phyloP scores from a whole-genome alignment of 2,797 vertebrate genomes.

The Brotula barbata region DNA sequence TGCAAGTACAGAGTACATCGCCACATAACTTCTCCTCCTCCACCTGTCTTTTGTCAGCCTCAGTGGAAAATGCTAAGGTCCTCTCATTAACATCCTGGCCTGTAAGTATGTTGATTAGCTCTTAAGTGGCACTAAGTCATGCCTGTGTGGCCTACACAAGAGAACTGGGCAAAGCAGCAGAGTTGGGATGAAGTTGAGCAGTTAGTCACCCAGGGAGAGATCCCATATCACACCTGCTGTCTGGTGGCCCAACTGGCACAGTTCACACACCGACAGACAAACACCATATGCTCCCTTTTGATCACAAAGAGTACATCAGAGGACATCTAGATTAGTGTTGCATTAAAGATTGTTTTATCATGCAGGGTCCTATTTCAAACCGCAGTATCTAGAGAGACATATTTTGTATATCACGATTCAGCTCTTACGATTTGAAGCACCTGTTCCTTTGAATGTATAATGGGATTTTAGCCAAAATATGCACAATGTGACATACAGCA shows the following conservation, averaged over 20 bases:
- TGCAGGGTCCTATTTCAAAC: no score
- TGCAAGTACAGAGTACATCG: conserved; percentile 64
- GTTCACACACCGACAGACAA: conserved; percentile 45
- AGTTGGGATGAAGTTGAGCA: conserved; percentile 45
- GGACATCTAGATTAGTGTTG: conserved; percentile 39
- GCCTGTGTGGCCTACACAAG: conserved; percentile 33
- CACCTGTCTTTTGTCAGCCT: conserved; percentile 62
- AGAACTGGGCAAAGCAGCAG: conserved; percentile 6
- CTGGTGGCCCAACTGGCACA: conserved; percentile 47
- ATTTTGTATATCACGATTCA: no score
- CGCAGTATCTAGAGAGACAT: no score
- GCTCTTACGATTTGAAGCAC: conserved; percentile 28
- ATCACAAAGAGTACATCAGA: conserved; percentile 49
- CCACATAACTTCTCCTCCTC: conserved; percentile 56
- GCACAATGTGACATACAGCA: conserved; percentile 47
- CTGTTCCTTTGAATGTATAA: conserved; percentile 42
- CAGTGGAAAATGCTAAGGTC: conserved; percentile 58
- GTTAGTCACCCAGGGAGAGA: conserved; percentile 35
- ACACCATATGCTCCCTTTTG: conserved; percentile 68
- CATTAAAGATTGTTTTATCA: not conserved
- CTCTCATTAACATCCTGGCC: conserved; percentile 65
- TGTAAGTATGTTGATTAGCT: conserved; percentile 66
- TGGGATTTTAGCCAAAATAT: conserved; percentile 38
- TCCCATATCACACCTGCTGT: conserved; percentile 46
- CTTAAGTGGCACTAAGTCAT: conserved; percentile 63